These are phyloP conservation scores for Mus pahari DNA, from an alignment of 2,113 vertebrate species.

Conservation along the genomic window DNA sequence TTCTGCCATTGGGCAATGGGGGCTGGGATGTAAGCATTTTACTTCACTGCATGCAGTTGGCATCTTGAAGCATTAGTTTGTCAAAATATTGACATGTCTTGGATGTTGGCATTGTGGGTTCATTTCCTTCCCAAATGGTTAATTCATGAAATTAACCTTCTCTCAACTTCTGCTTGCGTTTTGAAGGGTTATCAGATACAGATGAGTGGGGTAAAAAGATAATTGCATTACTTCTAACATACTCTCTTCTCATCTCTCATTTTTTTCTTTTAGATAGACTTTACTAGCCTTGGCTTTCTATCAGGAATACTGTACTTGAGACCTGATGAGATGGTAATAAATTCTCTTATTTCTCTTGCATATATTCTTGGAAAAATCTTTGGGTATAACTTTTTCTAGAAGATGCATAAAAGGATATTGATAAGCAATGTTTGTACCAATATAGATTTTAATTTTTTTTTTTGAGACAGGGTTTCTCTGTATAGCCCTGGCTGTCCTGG, in stretches of 20 bases:
- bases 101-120: constrained; percentile 1
- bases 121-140: constrained; percentile 32
- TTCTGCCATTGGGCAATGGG: constrained; percentile 20
- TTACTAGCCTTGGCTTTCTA: neutral
- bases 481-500: too few species aligned
- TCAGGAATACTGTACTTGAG: neutral
- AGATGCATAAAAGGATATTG: neutral
- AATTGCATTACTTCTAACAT: neutral
- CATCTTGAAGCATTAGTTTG: constrained; percentile 34
- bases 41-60: neutral
- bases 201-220: neutral
- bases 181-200: neutral
- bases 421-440: neutral
- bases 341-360: neutral
- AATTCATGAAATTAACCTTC: constrained; percentile 60
- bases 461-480: too few species aligned
- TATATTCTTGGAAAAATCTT: neutral
- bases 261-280: neutral
- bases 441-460: neutral
- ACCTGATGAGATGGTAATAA: neutral
- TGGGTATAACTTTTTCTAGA: neutral
- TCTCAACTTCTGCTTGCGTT: constrained; percentile 49
- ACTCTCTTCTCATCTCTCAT: neutral
- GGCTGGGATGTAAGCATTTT: neutral
- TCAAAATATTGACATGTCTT: neutral